Percentiles rank a stretch among this genome's conserved stretches.
Conservation (phyloP, 2,113 vertebrate species). For the Potamarius usumacintae region DNA sequence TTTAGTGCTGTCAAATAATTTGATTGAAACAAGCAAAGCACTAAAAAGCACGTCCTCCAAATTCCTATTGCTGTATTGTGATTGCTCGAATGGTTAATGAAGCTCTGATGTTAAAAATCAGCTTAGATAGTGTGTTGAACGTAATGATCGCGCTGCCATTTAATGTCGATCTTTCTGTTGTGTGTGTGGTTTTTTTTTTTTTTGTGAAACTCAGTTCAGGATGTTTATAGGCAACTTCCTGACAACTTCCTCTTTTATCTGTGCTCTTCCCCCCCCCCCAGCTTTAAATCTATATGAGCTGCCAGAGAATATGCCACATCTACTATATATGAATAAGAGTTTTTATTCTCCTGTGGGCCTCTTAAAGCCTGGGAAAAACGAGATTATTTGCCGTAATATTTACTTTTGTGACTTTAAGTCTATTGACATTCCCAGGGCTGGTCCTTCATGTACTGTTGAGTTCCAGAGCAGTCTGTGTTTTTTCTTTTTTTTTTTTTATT, state of each 20-base stretch:
- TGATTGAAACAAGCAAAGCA: conserved; percentile 53
- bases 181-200: not conserved
- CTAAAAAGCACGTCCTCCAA: conserved; percentile 41
- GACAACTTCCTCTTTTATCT: conserved; percentile 33
- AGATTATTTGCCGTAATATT: not conserved
- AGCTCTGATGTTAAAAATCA: not conserved
- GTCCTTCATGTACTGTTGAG: not conserved
- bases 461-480: not conserved
- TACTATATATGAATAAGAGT: not conserved
- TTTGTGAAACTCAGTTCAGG: not conserved
- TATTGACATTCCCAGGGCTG: not conserved
- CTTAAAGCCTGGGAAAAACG: not conserved
- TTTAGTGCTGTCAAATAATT: conserved; percentile 57
- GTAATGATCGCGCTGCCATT: not conserved
- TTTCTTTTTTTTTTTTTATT: not conserved
- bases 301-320: not conserved
- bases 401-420: not conserved
- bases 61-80: conserved; percentile 36
- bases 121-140: not conserved
- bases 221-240: not conserved
- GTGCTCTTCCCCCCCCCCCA: conserved; percentile 3
- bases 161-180: too few species aligned
- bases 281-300: conserved; percentile 1
- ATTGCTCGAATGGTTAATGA: conserved; percentile 53
- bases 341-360: not conserved